A percentile compares a stretch with the other conserved stretches of the same genome.
Conservation (phyloP, 2,113 vertebrate species). For the Cyanoramphus novaezelandiae region DNA sequence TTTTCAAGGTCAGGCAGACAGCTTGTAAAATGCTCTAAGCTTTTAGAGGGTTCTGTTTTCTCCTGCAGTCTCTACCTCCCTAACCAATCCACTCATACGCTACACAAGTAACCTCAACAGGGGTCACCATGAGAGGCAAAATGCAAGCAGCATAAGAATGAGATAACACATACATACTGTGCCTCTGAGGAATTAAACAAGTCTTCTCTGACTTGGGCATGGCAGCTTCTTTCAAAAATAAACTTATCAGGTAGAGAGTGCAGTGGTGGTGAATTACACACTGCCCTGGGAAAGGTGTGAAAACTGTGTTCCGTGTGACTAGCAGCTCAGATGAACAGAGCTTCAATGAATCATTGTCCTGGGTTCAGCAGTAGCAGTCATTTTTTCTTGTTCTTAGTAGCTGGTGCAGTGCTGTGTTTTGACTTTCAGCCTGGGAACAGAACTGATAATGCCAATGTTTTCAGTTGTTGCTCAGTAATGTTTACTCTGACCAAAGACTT, state of each 20-base stretch:
- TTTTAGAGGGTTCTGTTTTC: background rate
- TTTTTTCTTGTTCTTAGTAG: too few relatives aligned
- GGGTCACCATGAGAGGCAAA: background rate
- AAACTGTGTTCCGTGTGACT: background rate
- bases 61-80: background rate
- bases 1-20: conserved; percentile 14
- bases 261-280: background rate
- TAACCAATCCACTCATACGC: background rate
- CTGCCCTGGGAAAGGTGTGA: background rate
- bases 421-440: too few relatives aligned
- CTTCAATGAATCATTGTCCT: background rate
- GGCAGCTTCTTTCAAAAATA: background rate
- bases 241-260: background rate
- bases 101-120: background rate
- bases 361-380: too few relatives aligned
- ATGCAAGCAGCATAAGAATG: background rate
- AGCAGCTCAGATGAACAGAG: background rate
- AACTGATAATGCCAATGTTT: too few relatives aligned
- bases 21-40: background rate
- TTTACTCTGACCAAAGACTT: too few relatives aligned
- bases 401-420: too few relatives aligned
- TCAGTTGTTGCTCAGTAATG: too few relatives aligned
- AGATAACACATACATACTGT: background rate
- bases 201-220: background rate
- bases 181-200: background rate